These are phyloP conservation scores for Vanacampus margaritifer DNA, from an alignment of 2,113 vertebrate genomes.

Conservation along the genomic window DNA sequence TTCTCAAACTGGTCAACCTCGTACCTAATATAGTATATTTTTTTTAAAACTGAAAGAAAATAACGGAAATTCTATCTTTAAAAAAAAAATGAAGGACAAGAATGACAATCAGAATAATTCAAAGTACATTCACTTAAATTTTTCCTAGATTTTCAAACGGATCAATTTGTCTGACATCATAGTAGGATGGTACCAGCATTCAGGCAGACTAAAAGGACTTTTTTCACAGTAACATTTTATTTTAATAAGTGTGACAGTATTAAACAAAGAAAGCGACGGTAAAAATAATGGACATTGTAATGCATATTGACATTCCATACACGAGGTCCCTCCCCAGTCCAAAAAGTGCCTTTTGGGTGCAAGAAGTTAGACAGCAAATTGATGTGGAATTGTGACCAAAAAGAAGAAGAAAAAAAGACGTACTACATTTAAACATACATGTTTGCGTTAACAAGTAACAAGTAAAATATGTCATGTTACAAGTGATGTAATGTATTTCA, in stretches of 20 bases:
- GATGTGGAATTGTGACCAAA: conserved; percentile 40
- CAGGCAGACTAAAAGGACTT: too few relatives aligned
- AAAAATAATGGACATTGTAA: conserved; percentile 50
- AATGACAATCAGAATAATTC: too few relatives aligned
- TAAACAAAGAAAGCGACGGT: conserved; percentile 64
- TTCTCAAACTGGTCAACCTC: too few relatives aligned
- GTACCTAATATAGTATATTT: too few relatives aligned
- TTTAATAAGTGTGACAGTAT: conserved; percentile 69
- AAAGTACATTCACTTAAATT: too few relatives aligned
- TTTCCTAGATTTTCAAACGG: too few relatives aligned
- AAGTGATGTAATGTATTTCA: conserved; percentile 27
- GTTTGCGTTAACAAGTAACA: conserved; percentile 14
- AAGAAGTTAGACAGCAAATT: conserved; percentile 50
- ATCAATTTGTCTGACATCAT: too few relatives aligned
- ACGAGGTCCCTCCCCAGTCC: conserved; percentile 28
- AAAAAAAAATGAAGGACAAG: too few relatives aligned
- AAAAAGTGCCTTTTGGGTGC: conserved; percentile 68
- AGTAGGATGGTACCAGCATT: too few relatives aligned
- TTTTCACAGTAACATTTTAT: conserved; percentile 38
- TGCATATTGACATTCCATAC: conserved; percentile 35
- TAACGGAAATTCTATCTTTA: too few relatives aligned
- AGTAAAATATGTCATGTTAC: conserved; percentile 37
- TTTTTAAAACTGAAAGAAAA: too few relatives aligned
- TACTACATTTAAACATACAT: background rate
- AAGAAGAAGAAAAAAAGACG: background rate